Percentiles rank a stretch among this genome's conserved stretches.
These are phyloP conservation scores for Erythrolamprus reginae DNA, from an alignment of 2,113 vertebrate species.

Conservation along the genomic window DNA sequence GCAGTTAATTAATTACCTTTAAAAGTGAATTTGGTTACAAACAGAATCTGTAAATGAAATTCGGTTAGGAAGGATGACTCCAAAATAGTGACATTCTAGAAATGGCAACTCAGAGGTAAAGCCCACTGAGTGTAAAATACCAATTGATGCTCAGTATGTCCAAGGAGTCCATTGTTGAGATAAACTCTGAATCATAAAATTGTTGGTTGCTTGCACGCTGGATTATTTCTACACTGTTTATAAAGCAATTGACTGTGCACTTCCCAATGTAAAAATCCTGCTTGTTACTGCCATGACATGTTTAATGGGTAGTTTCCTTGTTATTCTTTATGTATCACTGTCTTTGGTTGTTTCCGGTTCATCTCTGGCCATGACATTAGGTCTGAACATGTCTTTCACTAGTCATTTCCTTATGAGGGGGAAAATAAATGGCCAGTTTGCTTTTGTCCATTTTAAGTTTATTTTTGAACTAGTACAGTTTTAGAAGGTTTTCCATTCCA, in stretches of 20 bases:
- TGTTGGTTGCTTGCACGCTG: not conserved
- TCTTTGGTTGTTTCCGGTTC: not conserved
- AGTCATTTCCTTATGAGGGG: not conserved
- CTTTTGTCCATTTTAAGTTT: not conserved
- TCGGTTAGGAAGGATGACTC: not conserved
- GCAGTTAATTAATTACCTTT: not conserved
- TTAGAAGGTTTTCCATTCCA: not conserved
- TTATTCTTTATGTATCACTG: not conserved
- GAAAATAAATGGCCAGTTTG: not conserved
- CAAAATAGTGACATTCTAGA: not conserved
- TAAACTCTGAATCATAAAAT: not conserved
- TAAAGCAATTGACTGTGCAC: not conserved
- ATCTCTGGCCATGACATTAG: not conserved
- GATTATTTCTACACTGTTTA: not conserved
- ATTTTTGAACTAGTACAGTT: not conserved
- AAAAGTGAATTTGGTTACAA: not conserved
- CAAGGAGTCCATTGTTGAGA: not conserved
- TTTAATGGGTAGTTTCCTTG: not conserved
- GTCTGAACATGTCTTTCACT: not conserved
- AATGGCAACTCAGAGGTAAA: not conserved
- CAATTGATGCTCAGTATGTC: not conserved
- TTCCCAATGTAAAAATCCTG: not conserved
- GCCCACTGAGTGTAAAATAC: not conserved
- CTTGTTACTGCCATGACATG: not conserved
- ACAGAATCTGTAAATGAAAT: not conserved